Conservation (phyloP, 2,888 invertebrate species). For the Amphipoea oculea region DNA sequence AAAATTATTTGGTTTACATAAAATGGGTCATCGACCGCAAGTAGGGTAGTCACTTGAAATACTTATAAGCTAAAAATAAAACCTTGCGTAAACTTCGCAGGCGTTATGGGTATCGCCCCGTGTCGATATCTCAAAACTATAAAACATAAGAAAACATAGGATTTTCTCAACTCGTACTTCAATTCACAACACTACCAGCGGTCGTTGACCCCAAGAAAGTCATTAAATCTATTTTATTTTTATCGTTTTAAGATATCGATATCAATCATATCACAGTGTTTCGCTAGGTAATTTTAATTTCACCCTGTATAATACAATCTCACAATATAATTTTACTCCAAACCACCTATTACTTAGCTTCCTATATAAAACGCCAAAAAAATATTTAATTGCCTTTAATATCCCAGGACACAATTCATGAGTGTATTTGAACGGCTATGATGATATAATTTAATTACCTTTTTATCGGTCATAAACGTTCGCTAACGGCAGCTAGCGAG, state of each 20-base stretch:
- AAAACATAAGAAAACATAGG: neutral
- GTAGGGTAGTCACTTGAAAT: too few species aligned
- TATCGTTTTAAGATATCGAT: neutral
- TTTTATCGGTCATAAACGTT: slow-evolving; percentile 60
- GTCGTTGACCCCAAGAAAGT: neutral
- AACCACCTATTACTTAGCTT: slow-evolving; percentile 3
- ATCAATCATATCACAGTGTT: neutral
- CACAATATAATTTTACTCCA: neutral
- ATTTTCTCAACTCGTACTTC: neutral
- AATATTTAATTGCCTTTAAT: slow-evolving; percentile 4
- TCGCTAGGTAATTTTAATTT: too few species aligned
- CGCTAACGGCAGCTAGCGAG: slow-evolving; percentile 41
- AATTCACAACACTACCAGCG: neutral
- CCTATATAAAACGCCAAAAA: slow-evolving; percentile 14
- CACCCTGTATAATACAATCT: too few species aligned
- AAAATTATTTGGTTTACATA: too few species aligned
- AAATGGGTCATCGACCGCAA: too few species aligned
- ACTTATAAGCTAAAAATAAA: too few species aligned
- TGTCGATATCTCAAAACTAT: neutral
- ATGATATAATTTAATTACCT: slow-evolving; percentile 62
- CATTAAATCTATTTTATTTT: neutral
- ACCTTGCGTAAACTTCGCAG: too few species aligned
- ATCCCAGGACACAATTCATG: slow-evolving; percentile 31
- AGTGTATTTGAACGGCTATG: slow-evolving; percentile 35
- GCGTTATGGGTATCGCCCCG: too few species aligned